phyloP scores from a whole-genome alignment of 2,113 vertebrate species.

The Otolemur garnettii region DNA sequence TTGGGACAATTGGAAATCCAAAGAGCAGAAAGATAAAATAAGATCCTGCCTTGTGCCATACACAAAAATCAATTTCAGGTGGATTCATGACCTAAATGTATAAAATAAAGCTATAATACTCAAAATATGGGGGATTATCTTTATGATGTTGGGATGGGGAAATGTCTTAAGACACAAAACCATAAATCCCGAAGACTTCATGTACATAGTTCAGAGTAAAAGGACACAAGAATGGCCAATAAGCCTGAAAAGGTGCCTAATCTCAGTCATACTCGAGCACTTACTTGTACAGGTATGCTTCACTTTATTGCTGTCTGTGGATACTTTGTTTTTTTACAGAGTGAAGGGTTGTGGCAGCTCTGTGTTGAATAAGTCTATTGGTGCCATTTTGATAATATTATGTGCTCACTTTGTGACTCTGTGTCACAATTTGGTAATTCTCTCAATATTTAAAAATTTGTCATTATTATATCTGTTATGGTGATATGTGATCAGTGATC shows the following conservation, averaged over 20 bases:
- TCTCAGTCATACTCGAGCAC: not conserved
- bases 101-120: slow-evolving; percentile 11
- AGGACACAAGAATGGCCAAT: slow-evolving; percentile 6
- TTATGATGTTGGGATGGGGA: not conserved
- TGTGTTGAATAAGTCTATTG: not conserved
- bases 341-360: not conserved
- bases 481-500: not conserved
- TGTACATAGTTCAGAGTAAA: slow-evolving; percentile 21
- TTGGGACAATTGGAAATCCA: slow-evolving; percentile 10
- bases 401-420: not conserved
- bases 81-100: not conserved
- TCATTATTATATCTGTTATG: not conserved
- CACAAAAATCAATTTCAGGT: not conserved
- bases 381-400: not conserved
- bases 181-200: not conserved
- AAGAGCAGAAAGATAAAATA: slow-evolving; percentile 47
- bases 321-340: not conserved
- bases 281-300: not conserved
- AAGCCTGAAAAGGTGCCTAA: not conserved
- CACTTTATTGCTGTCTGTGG: not conserved
- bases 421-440: not conserved
- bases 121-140: not conserved
- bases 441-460: not conserved
- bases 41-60: not conserved
- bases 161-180: not conserved